phyloP scores from a whole-genome alignment of 2,888 invertebrate genomes.

The Melipona bicolor region DNA sequence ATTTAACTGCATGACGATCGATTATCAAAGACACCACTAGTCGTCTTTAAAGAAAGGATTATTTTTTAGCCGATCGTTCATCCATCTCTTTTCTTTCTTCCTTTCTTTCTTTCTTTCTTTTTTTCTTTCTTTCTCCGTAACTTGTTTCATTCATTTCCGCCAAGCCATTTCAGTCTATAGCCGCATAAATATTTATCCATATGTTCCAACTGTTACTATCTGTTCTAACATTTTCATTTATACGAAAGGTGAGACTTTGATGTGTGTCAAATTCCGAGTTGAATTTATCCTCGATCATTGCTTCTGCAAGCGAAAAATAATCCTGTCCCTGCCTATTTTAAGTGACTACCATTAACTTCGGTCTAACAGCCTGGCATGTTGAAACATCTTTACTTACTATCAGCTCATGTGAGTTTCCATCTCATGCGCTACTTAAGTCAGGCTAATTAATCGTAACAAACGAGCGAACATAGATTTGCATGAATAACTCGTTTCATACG shows the following conservation, averaged over 20 bases:
- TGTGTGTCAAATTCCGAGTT: constrained; percentile 9
- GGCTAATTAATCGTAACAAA: constrained; percentile 57
- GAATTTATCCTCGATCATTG: background rate
- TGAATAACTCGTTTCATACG: constrained; percentile 73
- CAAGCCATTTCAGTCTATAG: background rate
- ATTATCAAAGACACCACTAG: constrained; percentile 66
- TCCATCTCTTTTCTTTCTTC: background rate
- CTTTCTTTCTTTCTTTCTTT: background rate
- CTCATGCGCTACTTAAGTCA: constrained; percentile 60
- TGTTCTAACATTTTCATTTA: background rate
- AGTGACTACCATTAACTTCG: constrained; percentile 60
- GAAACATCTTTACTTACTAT: constrained; percentile 67
- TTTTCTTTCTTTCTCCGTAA: background rate
- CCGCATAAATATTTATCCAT: background rate
- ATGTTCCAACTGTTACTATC: background rate
- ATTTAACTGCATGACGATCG: constrained; percentile 73
- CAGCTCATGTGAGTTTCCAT: constrained; percentile 64
- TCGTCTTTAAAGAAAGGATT: constrained; percentile 67
- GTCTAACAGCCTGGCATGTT: constrained; percentile 70
- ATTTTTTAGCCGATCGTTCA: constrained; percentile 63
- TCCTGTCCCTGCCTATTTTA: constrained; percentile 60
- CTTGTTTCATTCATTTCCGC: background rate
- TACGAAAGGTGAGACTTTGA: constrained; percentile 14
- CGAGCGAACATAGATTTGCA: constrained; percentile 73
- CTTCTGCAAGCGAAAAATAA: constrained; percentile 64